Percentiles rank a stretch among this genome's conserved stretches.
These are phyloP conservation scores for Xyrauchen texanus DNA, from an alignment of 2,113 vertebrate genomes.

Conservation along the genomic window DNA sequence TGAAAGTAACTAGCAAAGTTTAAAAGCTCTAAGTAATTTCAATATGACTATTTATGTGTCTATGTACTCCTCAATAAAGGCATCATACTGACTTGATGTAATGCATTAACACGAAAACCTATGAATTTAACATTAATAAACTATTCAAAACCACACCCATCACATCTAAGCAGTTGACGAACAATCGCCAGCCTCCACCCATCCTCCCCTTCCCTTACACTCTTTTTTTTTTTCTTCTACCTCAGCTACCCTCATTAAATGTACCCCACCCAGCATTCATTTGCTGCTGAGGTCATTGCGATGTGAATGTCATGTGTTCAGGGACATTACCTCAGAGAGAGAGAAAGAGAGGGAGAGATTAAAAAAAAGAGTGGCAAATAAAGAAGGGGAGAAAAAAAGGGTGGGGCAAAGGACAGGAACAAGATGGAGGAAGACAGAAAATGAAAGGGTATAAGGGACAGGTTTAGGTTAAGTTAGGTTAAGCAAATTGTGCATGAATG, in stretches of 20 bases:
- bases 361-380: background rate
- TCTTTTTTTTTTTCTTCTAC: background rate
- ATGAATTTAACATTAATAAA: background rate
- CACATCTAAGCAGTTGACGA: background rate
- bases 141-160: background rate
- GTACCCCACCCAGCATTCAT: conserved; percentile 59
- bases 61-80: no score
- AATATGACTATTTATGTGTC: no score
- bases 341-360: background rate
- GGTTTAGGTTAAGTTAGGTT: background rate
- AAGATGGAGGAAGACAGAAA: background rate
- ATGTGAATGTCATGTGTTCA: conserved; percentile 31
- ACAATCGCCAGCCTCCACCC: background rate
- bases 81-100: no score
- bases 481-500: background rate
- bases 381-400: conserved; percentile 11
- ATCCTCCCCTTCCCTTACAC: background rate
- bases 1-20: no score
- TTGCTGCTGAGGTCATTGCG: conserved; percentile 63
- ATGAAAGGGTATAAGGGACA: background rate
- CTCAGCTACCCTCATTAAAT: conserved; percentile 33
- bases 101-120: no score
- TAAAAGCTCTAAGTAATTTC: no score
- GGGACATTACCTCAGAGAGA: conserved; percentile 58
- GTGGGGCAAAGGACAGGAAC: background rate